Percentiles rank a stretch among this genome's conserved stretches.
These are phyloP conservation scores for Apamea sordens DNA, from an alignment of 2,888 invertebrate species.

Conservation along the genomic window DNA sequence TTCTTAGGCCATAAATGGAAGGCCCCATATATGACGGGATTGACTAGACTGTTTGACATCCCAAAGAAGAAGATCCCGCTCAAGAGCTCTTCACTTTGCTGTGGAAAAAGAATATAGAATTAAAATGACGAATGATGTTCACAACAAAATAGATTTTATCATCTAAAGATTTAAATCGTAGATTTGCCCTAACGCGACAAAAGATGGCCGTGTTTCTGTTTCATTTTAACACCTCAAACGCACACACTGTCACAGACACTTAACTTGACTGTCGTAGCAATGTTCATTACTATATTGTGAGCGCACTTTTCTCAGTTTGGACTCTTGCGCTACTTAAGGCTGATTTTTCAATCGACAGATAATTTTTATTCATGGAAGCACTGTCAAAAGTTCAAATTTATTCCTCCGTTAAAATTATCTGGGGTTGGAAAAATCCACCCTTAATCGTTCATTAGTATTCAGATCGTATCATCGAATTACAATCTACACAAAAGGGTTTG, in stretches of 20 bases:
- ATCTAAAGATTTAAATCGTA: too few species aligned
- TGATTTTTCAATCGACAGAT: too few species aligned
- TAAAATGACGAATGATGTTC: background rate
- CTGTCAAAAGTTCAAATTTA: too few species aligned
- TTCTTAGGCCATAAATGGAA: constrained; percentile 94
- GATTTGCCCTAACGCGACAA: background rate
- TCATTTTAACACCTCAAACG: background rate
- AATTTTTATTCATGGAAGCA: too few species aligned
- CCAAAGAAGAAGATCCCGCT: constrained; percentile 95
- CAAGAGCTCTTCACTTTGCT: constrained; percentile 93
- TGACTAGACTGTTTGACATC: constrained; percentile 96
- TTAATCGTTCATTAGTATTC: background rate
- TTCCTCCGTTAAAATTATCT: too few species aligned
- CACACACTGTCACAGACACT: background rate
- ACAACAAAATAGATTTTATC: background rate
- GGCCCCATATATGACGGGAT: constrained; percentile 96
- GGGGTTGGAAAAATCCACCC: too few species aligned
- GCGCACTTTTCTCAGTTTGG: background rate
- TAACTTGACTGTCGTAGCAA: background rate
- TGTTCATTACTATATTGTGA: background rate
- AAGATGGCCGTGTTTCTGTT: background rate
- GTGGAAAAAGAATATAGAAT: constrained; percentile 52
- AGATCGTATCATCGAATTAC: background rate
- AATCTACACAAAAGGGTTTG: too few species aligned
- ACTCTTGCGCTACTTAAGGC: too few species aligned